Conservation (phyloP, 2,113 vertebrate species). For the Coracopsis vasa region DNA sequence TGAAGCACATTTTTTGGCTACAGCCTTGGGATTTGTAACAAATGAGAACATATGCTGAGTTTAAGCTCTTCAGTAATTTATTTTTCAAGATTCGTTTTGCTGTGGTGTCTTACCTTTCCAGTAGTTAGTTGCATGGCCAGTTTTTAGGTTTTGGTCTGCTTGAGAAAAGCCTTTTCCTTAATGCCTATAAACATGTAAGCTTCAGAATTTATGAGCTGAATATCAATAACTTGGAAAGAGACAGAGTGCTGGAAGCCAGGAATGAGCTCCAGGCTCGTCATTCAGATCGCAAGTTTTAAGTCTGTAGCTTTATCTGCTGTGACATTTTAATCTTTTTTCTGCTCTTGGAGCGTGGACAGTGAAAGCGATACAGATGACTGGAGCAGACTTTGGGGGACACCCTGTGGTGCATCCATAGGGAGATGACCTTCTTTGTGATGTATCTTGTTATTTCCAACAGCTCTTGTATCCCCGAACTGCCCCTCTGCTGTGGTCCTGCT, state of each 20-base stretch:
- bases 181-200: rapidly evolving
- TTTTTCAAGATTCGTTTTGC: not conserved
- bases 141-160: not conserved
- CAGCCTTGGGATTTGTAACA: not conserved
- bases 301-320: not conserved
- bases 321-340: not conserved
- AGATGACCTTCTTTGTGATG: not conserved
- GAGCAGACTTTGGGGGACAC: not conserved
- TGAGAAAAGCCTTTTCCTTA: not conserved
- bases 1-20: rapidly evolving
- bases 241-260: not conserved
- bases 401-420: rapidly evolving
- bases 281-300: not conserved
- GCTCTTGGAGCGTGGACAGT: not conserved
- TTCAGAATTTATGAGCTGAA: not conserved
- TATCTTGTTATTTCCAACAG: not conserved
- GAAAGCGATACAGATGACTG: not conserved
- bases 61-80: not conserved
- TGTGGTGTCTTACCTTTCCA: not conserved
- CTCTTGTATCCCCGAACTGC: not conserved
- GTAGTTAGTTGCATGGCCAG: not conserved
- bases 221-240: not conserved
- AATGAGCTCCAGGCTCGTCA: not conserved
- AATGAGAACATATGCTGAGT: not conserved
- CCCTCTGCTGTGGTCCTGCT: not conserved